Evolutionary conservation across 1,140 invertebrate genomes (phyloP).

Genomic region (Microvelia longipes): DNA sequence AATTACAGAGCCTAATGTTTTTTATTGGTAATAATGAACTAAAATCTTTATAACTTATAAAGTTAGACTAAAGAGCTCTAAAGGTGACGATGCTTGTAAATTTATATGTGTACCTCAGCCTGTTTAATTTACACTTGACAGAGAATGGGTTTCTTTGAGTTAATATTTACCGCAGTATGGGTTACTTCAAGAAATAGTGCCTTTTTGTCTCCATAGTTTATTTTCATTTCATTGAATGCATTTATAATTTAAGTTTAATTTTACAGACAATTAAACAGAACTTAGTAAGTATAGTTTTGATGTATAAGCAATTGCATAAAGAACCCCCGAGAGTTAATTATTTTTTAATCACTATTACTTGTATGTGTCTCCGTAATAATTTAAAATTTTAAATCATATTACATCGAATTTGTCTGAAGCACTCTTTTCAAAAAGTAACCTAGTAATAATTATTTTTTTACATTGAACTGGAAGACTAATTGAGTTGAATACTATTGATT

Average conservation of each 20-base stretch:
- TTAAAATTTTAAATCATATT: not conserved
- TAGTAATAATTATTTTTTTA: no score
- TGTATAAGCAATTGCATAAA: not conserved
- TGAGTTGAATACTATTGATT: no score
- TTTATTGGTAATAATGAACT: not conserved
- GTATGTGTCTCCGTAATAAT: not conserved
- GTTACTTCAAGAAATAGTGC: conserved; percentile 4
- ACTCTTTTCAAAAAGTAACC: not conserved
- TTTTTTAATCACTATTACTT: not conserved
- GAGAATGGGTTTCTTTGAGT: not conserved
- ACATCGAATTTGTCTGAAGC: not conserved
- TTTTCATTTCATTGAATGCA: not conserved
- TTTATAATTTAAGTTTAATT: not conserved
- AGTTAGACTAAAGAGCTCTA: not conserved
- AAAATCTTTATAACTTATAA: not conserved
- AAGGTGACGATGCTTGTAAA: not conserved
- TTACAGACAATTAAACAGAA: not conserved
- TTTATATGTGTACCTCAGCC: not conserved
- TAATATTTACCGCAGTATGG: not conserved
- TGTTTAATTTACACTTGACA: not conserved
- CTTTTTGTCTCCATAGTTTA: not conserved
- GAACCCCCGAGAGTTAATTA: not conserved
- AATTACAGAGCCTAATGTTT: not conserved
- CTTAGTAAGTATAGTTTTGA: not conserved
- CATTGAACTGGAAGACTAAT: no score